Percentiles rank a stretch among this genome's conserved stretches.
Conservation (phyloP, 2,888 invertebrate species). For the Liposcelis brunnea region DNA sequence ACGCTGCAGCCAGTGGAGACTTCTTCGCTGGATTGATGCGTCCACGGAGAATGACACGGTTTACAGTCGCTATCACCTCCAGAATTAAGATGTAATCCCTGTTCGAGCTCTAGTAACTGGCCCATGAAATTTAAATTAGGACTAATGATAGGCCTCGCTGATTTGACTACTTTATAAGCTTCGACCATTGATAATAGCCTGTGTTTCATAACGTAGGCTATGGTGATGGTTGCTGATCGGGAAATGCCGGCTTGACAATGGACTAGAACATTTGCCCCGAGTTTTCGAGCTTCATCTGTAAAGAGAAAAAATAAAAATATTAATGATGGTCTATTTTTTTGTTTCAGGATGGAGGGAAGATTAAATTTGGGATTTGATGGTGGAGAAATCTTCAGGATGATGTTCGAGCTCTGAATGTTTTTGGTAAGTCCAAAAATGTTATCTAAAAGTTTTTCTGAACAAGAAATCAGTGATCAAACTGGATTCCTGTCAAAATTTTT, state of each 20-base stretch:
- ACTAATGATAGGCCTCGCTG: conserved; percentile 74
- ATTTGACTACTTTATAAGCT: conserved; percentile 73
- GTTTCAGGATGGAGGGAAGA: too few relatives aligned
- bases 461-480: too few relatives aligned
- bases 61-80: conserved; percentile 24
- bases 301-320: conserved; percentile 20
- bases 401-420: too few relatives aligned
- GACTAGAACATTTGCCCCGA: conserved; percentile 58
- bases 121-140: conserved; percentile 91
- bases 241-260: conserved; percentile 95
- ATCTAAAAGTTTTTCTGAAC: too few relatives aligned
- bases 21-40: conserved; percentile 33
- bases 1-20: conserved; percentile 37
- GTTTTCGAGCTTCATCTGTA: conserved; percentile 54
- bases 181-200: conserved; percentile 66
- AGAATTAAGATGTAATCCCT: conserved; percentile 33
- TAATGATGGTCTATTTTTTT: background rate
- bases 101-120: conserved; percentile 71
- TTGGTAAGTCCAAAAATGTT: too few relatives aligned
- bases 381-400: too few relatives aligned
- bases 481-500: too few relatives aligned
- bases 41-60: conserved; percentile 32
- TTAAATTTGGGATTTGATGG: too few relatives aligned
- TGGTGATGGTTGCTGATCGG: conserved; percentile 83
- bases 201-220: conserved; percentile 87